Base-by-base conservation (phyloP, 2,888 invertebrate species). In the Dicycla oo region DNA sequence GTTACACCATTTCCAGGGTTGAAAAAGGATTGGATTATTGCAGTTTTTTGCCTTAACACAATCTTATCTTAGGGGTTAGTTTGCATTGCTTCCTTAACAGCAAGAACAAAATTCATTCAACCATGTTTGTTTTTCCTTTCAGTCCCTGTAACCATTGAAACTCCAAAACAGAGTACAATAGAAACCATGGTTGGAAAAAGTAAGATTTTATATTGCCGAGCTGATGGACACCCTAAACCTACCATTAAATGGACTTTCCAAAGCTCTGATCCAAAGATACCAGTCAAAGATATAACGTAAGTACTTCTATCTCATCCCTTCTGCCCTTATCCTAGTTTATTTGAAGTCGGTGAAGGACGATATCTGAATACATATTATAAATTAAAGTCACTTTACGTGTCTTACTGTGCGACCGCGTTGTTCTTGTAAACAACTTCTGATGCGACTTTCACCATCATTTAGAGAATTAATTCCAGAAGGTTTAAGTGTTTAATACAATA, bases 201-300 rank as follows among this genome's bases (percentile, higher is more conserved):
- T 4, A 2, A 87, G 2, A 34, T 40, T 3, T 74, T 93, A 7
- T 71, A 83, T 0, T 93, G 94, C 68, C n/a, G 49, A 6, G 90
- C 89, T 8, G 71, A 81, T 38, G 94, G 94, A 3, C 65, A 83
- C 34, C 92, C 93, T 10, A 72, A 54, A 51, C 93, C 93, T 10
- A 69, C 67, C 3, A 81, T 91, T 13, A 78, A 78, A 45, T 93
- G 93, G 93, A 65, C 75, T 8, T 89, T 85, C 67, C 74, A 78
- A 26, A 84, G 82, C 53, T 38, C 57, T 2, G 72, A 85, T 38
- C 45, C 68, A 3, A 76, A 58, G 62, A 58, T 45, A 34, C n/a
- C 54, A 23, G 70, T 77, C 3, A 73, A 62, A 64, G 45, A 57
- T 30, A 43, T 88, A 20, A 78, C 80, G 92, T 92, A 78, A 71